Base-by-base conservation (phyloP, 2,113 vertebrate species). In the Sylvilagus bachmani region DNA sequence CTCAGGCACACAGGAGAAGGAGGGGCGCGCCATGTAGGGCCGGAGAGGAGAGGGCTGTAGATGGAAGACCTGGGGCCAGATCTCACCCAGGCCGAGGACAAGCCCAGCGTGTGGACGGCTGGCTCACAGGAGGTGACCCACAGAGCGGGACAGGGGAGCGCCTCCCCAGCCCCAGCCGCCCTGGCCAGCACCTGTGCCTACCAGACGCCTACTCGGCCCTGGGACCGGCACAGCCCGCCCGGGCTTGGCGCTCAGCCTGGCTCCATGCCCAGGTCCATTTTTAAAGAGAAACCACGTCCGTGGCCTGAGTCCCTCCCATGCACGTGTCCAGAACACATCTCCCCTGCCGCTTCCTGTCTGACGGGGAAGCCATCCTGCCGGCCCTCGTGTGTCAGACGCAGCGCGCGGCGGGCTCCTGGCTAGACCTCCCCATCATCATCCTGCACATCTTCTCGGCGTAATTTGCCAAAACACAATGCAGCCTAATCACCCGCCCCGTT, bases 181-280 rank as follows among this genome's bases (percentile, higher is more conserved):
- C 12, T 17, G 51, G 36, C 66, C 29, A 38, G 61, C 53, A 58
- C 22, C 58, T 24, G 2, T 62, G 51, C 11, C 27, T 6, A 22
- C 58, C 24, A 21, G 62, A 6, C 55, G 19, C 13, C 55, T 17
- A 66, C 33, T 3, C 1, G 16, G 24, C 17, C 3, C 22, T 1
- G 17, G 36, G n/a, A 33, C 31, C 2, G 25, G 10, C 31, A 19
- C 33, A 10, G 9, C 69, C 67, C 13, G 2, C 53, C n/a, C n/a
- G 10, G 11, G 51, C n/a, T n/a, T 36, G 5, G 12, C 2, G 0
- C 66, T 24, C 13, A 51, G 51, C n/a, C 58, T 5, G 12, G 53
- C 86, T 64, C 38, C 78, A 49, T 29, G 81, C 67, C 16, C 80
- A 1, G 9, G 44, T 12, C 7, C 62, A 49, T 77, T 36, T 36